Conservation (phyloP, 2,797 vertebrate genomes). For the Sparus aurata region DNA sequence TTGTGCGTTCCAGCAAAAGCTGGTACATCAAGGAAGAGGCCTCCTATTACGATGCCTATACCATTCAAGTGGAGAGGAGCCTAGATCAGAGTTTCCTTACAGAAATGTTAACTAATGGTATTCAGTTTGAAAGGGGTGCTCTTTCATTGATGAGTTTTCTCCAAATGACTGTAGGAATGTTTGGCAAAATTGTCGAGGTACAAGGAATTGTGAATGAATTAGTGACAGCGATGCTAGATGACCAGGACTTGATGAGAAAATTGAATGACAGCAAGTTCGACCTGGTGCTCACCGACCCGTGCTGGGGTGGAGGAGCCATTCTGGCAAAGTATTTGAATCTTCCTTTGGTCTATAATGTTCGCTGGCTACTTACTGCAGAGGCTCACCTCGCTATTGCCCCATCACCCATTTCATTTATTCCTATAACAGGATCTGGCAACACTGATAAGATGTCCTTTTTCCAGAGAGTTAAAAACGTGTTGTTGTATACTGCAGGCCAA, state of each 20-base stretch:
- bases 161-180: conserved; percentile 5
- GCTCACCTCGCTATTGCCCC: conserved; percentile 67
- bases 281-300: conserved; percentile 65
- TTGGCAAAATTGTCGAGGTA: neutral
- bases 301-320: conserved; percentile 59
- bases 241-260: conserved; percentile 47
- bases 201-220: conserved; percentile 15
- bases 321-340: conserved; percentile 73
- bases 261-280: conserved; percentile 62
- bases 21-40: conserved; percentile 67
- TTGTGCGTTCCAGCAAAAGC: conserved; percentile 55
- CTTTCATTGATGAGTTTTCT: conserved; percentile 26
- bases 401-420: conserved; percentile 70
- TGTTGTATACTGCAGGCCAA: neutral
- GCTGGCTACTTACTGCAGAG: conserved; percentile 58
- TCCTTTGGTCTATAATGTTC: conserved; percentile 70
- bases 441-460: conserved; percentile 67
- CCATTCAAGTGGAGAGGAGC: conserved; percentile 42
- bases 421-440: conserved; percentile 46
- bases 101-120: fast-evolving
- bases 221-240: conserved; percentile 30
- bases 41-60: conserved; percentile 37
- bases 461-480: conserved; percentile 59
- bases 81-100: conserved; percentile 25
- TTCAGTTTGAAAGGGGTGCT: conserved; percentile 43